Conservation (phyloP, 2,888 invertebrate genomes). For the Drosophila paranaensis region DNA sequence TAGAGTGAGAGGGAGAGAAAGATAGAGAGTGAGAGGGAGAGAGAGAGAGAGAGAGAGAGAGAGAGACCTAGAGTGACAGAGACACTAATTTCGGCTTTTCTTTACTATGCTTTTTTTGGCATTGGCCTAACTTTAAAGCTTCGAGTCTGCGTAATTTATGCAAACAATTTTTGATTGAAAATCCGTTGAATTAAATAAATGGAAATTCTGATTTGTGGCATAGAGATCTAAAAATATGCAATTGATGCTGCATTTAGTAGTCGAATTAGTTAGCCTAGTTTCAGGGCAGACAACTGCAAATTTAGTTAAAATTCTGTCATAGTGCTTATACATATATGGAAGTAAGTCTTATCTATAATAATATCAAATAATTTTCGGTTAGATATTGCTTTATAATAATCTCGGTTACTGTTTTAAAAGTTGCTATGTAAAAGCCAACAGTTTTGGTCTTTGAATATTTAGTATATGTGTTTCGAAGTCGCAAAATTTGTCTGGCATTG, state of each 20-base stretch:
- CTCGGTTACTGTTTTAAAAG: too few relatives aligned
- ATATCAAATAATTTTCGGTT: too few relatives aligned
- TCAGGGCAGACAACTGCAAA: background rate
- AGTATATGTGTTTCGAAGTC: too few relatives aligned
- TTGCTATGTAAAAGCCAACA: too few relatives aligned
- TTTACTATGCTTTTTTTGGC: background rate
- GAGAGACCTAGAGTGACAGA: background rate
- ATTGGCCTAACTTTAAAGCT: background rate
- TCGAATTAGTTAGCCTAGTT: background rate
- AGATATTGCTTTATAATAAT: too few relatives aligned
- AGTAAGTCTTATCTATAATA: background rate
- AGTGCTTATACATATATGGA: background rate
- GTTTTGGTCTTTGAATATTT: too few relatives aligned
- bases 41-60: too few relatives aligned
- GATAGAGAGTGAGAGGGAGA: background rate
- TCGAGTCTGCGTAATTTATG: background rate
- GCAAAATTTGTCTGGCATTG: too few relatives aligned
- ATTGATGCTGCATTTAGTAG: background rate
- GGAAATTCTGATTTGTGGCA: background rate
- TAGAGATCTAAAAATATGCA: background rate
- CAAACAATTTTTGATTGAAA: background rate
- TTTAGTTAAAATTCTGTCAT: background rate
- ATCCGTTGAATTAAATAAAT: slow-evolving; percentile 1
- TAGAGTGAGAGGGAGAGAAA: background rate
- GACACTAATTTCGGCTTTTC: background rate